Evolutionary conservation across 1,140 invertebrate species (phyloP).

Genomic region (Proctacanthus coquilletti): DNA sequence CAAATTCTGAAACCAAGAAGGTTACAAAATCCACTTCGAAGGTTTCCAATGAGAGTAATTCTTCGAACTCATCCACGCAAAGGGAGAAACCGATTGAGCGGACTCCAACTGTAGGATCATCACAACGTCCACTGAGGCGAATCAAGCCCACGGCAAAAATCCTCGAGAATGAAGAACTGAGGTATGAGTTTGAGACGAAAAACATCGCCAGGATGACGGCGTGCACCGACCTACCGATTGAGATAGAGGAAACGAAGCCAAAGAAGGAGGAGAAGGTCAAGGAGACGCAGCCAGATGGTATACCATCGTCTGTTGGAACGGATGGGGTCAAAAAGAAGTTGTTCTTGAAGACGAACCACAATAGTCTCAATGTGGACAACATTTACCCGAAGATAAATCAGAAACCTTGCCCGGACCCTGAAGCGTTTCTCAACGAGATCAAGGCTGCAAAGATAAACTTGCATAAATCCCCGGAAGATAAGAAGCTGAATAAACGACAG

Average conservation of each 20-base stretch:
- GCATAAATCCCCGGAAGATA: constrained; percentile 25
- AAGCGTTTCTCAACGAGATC: constrained; percentile 23
- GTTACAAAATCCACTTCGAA: background rate
- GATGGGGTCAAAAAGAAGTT: constrained; percentile 22
- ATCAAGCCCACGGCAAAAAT: constrained; percentile 41
- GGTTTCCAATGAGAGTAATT: background rate
- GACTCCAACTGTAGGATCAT: constrained; percentile 10
- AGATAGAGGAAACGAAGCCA: constrained; percentile 6
- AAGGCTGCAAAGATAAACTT: constrained; percentile 18
- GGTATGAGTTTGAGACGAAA: constrained; percentile 37
- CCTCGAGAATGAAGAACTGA: constrained; percentile 37
- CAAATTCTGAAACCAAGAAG: background rate
- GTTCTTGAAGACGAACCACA: constrained; percentile 17
- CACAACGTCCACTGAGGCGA: constrained; percentile 31
- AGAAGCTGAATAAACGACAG: constrained; percentile 27
- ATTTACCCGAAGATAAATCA: background rate
- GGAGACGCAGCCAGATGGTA: too few species aligned
- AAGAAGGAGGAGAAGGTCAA: background rate
- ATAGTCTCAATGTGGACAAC: constrained; percentile 7
- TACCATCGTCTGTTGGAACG: too few species aligned
- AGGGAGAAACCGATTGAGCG: background rate
- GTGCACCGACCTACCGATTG: constrained; percentile 9
- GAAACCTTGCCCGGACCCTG: constrained; percentile 19
- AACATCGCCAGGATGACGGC: constrained; percentile 32
- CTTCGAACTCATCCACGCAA: constrained; percentile 3